These are phyloP conservation scores for Drosophila truncata DNA, from an alignment of 1,140 invertebrate genomes.

Conservation along the genomic window DNA sequence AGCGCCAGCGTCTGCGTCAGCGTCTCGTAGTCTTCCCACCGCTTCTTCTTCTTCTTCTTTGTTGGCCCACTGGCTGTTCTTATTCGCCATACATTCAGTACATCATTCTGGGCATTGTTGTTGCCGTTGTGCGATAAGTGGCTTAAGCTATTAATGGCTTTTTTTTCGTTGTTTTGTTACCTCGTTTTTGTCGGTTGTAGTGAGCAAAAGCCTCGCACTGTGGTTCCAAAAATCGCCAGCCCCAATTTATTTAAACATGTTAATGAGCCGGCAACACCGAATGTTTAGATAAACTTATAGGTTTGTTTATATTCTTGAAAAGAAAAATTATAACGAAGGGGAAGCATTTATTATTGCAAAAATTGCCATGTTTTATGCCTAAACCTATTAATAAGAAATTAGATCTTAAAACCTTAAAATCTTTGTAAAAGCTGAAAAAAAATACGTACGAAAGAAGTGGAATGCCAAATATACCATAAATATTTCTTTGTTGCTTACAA, in stretches of 20 bases:
- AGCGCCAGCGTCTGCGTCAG: no score
- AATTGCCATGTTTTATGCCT: not conserved
- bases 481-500: not conserved
- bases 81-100: constrained; percentile 68
- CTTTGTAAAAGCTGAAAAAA: not conserved
- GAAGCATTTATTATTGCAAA: not conserved
- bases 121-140: constrained; percentile 76
- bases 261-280: constrained; percentile 12
- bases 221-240: constrained; percentile 43
- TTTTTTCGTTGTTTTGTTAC: constrained; percentile 63
- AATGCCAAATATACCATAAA: not conserved
- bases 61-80: constrained; percentile 52
- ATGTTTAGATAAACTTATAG: constrained; percentile 4
- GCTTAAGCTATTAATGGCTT: constrained; percentile 81
- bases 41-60: constrained; percentile 7
- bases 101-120: constrained; percentile 70
- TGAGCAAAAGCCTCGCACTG: constrained; percentile 49
- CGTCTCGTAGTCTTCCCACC: constrained; percentile 36
- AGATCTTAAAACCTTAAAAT: not conserved
- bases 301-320: constrained; percentile 17
- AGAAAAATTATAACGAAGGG: not conserved
- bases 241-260: constrained; percentile 30
- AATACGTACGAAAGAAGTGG: no score
- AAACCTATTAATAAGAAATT: not conserved
- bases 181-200: constrained; percentile 49